Evolutionary conservation across 2,113 vertebrate genomes (phyloP).

Genomic region (Lasiurus cinereus): DNA sequence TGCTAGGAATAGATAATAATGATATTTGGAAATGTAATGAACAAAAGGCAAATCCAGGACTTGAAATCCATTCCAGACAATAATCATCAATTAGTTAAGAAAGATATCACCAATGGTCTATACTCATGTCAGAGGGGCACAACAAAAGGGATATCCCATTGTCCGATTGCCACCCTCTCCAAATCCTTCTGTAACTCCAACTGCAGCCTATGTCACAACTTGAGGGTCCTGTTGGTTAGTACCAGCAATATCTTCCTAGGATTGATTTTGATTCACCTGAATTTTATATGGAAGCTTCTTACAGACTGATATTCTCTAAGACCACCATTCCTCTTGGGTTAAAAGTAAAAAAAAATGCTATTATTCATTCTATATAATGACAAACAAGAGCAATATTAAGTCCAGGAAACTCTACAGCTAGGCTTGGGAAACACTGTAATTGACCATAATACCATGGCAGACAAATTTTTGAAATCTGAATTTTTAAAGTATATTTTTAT

Average conservation of each 20-base stretch:
- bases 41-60: constrained; percentile 3
- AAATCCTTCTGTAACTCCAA: background rate
- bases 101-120: background rate
- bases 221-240: background rate
- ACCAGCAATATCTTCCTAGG: background rate
- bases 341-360: background rate
- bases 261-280: background rate
- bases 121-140: background rate
- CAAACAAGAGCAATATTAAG: background rate
- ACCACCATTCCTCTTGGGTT: background rate
- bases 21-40: constrained; percentile 42
- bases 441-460: background rate
- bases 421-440: background rate
- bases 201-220: background rate
- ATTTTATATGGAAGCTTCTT: background rate
- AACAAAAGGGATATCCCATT: background rate
- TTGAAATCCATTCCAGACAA: background rate
- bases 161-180: background rate
- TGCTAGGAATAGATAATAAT: background rate
- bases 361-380: background rate
- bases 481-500: background rate
- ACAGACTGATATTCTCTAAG: background rate
- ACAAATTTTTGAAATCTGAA: constrained; percentile 1
- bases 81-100: background rate
- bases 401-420: background rate